Base-by-base conservation (phyloP, 35 echinoderm and acorn worm genomes). In the Apostichopus japonicus region DNA sequence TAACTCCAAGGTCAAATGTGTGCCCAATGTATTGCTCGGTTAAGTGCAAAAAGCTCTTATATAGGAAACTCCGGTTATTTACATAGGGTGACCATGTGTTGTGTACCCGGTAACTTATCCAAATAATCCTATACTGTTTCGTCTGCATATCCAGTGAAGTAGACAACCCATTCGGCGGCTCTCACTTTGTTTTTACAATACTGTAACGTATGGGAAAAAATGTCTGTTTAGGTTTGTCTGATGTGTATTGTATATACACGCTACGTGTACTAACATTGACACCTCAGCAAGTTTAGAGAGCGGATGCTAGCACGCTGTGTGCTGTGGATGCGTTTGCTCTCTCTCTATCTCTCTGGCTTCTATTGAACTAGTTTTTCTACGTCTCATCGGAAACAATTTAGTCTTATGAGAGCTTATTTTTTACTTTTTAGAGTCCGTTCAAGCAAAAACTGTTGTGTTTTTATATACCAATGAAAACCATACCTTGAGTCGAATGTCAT, bases 71-170 rank as follows among this genome's bases (percentile, higher is more conserved):
- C 51, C 24, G 79, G 79, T 83, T 83, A 54, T 83, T 83, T 83
- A 83, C 79, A 52, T 83, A 83, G 79, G 25, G 33, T 83, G 79
- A 83, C 79, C 79, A 83, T 83, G 79, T 83, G 79, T 83, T 83
- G 54, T 83, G 51, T 55, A 54, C 79, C 79, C 25, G 54, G 79
- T 11, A 83, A 83, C 24, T 55, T 83, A 83, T 83, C 79, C 79
- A 83, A 83, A 83, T 83, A 83, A 83, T 44, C 79, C 10, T 44
- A 54, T 44, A 54, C 19, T 83, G 51, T 83, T 24, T 83, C 79
- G 79, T 44, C 44, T 83, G 79, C 24, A n/a, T 54, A 17, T 83
- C 15, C 10, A 54, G 78, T 80, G 78, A 52, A 55, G 14, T 83
- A 44, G 10, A 83, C 24, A 83, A n/a, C 63, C 79, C 33, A 83